Percentiles rank a stretch among this genome's conserved stretches.
phyloP scores from a whole-genome alignment of 2,888 invertebrate genomes.

The Drosophila neoperkinsi region DNA sequence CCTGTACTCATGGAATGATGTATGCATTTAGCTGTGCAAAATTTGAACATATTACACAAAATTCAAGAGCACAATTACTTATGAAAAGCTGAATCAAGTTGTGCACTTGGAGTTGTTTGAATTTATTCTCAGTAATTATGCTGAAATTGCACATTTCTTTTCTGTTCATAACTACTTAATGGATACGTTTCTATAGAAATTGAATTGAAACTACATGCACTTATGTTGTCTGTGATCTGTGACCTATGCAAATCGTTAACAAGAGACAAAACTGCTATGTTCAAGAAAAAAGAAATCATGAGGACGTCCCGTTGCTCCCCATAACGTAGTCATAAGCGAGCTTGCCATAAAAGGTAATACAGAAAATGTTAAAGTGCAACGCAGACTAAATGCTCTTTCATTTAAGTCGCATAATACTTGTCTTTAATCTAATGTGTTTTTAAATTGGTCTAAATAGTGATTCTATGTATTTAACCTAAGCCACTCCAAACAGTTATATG shows the following conservation, averaged over 20 bases:
- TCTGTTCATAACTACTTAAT: conserved; percentile 24
- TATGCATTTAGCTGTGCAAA: background rate
- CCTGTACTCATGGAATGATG: background rate
- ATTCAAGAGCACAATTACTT: background rate
- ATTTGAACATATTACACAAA: background rate
- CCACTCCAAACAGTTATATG: background rate
- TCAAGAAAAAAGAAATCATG: conserved; percentile 44
- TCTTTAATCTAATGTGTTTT: background rate
- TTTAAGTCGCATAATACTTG: background rate
- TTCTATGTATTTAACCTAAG: background rate
- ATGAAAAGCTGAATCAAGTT: conserved; percentile 3
- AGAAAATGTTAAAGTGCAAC: background rate
- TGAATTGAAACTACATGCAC: conserved; percentile 57
- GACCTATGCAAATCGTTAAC: conserved; percentile 35
- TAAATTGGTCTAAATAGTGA: background rate
- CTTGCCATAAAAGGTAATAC: conserved; percentile 35
- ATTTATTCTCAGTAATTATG: background rate
- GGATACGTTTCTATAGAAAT: conserved; percentile 42
- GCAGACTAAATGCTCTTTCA: conserved; percentile 28
- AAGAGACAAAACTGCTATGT: conserved; percentile 46
- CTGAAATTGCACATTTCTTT: conserved; percentile 4
- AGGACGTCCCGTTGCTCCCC: conserved; percentile 28
- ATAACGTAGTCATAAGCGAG: conserved; percentile 33
- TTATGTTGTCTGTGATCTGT: conserved; percentile 34
- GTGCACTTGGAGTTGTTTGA: background rate